These are phyloP conservation scores for Heliconius erato DNA, from an alignment of 2,888 invertebrate genomes.

Conservation along the genomic window DNA sequence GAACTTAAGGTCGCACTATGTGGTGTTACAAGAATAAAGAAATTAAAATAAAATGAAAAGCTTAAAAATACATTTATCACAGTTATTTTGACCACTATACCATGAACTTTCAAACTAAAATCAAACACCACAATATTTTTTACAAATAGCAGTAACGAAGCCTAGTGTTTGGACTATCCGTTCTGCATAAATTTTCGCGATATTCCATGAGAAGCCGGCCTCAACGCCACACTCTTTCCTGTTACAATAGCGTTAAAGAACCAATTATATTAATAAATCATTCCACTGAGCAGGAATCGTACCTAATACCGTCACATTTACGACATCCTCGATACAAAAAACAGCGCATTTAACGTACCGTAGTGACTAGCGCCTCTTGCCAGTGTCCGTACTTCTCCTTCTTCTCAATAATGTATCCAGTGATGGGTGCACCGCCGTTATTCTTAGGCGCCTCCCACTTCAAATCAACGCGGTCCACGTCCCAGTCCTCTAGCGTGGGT, in stretches of 20 bases:
- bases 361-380: constrained; percentile 92
- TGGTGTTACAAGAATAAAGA: too few species aligned
- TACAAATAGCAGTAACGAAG: too few species aligned
- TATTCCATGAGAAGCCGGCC: not conserved
- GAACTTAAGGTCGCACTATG: too few species aligned
- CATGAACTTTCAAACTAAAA: too few species aligned
- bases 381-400: constrained; percentile 93
- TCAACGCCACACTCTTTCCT: not conserved
- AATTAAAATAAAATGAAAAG: too few species aligned
- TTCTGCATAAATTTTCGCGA: too few species aligned
- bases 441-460: constrained; percentile 93
- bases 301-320: not conserved
- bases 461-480: constrained; percentile 94
- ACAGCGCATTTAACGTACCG: constrained; percentile 75
- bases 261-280: not conserved
- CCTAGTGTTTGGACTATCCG: too few species aligned
- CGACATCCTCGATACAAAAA: not conserved
- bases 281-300: not conserved
- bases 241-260: not conserved
- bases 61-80: too few species aligned
- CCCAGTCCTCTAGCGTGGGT: constrained; percentile 95
- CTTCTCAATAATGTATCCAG: constrained; percentile 95
- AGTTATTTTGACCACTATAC: too few species aligned
- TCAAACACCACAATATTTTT: too few species aligned
- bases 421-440: constrained; percentile 92